Base-by-base conservation (phyloP, 2,888 invertebrate genomes). In the Phoenoteleia sp. region DNA sequence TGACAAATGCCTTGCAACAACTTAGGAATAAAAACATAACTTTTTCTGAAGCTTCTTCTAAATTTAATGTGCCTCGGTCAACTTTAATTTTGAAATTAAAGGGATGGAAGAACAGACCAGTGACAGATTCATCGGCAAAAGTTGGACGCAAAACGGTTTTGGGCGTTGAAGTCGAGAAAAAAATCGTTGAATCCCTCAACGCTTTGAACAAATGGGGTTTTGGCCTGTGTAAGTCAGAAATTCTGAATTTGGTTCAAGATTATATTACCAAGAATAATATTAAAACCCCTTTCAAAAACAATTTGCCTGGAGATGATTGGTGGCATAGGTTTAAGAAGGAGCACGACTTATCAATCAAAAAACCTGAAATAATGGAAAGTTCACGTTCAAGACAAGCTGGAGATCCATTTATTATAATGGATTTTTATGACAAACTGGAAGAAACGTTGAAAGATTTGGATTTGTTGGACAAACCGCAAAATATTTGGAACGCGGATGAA, bases 401-500 rank as follows among this genome's bases (percentile, higher is more conserved):
- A n/a, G 67, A 67, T 25, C 71, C 60, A 0, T 74, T 74, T 23
- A 74, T 60, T 7, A n/a, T 42, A 9, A 74, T 60, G 60, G 71
- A 56, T 33, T 71, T 71, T 23, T 56, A 42, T n/a, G 25, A 56
- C 13, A 71, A 71, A 58, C 15, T 71, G 17, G 58, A 56, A 15
- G 23, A 29, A 19, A 21, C 4, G 7, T 7, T 71, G 1, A 27
- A 45, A 29, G 2, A 29, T 21, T 23, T 74, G 1, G 27, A 60
- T 74, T 74, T 74, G 19, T 11, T 74, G 17, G 36, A 60, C 9
- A 74, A 60, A 17, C 64, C 54, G 9, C 36, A 54, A 36, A 21
- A n/a, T n/a, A 54, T 76, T 13, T 76, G 66, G 56, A 76, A 76
- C 47, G 54, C 66, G 1, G 66, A 76, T 21, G 75, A 76, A 45